phyloP scores from a whole-genome alignment of 1,140 invertebrate species.

The Luehdorfia chinensis region DNA sequence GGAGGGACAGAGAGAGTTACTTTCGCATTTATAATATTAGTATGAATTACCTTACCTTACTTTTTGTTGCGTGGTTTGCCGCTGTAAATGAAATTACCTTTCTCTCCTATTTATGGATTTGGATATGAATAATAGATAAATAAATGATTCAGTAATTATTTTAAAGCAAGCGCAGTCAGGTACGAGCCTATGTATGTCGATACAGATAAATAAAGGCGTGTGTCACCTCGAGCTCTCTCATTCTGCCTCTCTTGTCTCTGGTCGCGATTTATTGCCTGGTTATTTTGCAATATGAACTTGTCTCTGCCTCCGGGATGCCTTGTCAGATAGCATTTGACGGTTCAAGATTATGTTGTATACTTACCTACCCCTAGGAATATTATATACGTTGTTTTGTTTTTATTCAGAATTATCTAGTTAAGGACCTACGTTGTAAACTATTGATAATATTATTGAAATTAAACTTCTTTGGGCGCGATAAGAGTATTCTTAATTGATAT shows the following conservation, averaged over 20 bases:
- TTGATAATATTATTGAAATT: no score
- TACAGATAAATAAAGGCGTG: constrained; percentile 22
- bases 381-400: not conserved
- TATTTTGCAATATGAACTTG: constrained; percentile 34
- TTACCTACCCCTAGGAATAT: not conserved
- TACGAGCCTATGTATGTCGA: not conserved
- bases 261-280: constrained; percentile 30
- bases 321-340: constrained; percentile 26
- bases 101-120: no score
- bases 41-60: no score
- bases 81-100: no score
- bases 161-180: constrained; percentile 6
- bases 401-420: no score
- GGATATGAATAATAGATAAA: not conserved
- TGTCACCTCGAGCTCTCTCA: constrained; percentile 12
- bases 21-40: no score
- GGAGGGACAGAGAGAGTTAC: no score
- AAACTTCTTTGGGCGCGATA: no score
- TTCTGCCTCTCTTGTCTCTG: constrained; percentile 19
- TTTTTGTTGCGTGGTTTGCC: no score
- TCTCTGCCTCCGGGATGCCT: constrained; percentile 21
- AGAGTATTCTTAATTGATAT: no score
- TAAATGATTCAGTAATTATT: not conserved
- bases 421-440: no score
- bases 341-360: constrained; percentile 5